Conservation (phyloP, 2,797 vertebrate species). For the Ctenopoma multispine region DNA sequence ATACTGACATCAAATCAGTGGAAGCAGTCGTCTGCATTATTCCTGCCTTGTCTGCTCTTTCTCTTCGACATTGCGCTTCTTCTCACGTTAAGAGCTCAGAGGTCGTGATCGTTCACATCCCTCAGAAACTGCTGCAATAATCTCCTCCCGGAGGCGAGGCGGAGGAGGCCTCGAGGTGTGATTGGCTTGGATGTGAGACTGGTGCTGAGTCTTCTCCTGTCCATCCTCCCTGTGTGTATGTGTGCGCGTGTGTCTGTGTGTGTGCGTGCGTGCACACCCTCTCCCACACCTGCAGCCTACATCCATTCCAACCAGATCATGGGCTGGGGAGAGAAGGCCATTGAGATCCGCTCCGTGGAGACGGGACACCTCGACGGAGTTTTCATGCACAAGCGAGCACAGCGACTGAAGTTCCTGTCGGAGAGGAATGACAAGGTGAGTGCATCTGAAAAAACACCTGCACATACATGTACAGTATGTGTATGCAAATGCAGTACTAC, state of each 20-base stretch:
- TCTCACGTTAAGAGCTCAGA: conserved; percentile 16
- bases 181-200: conserved; percentile 68
- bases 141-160: conserved; percentile 77
- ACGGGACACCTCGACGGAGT: conserved; percentile 99
- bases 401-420: conserved; percentile 98
- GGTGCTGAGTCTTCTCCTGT: conserved; percentile 72
- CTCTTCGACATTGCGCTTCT: neutral
- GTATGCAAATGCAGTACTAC: too few species aligned
- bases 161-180: conserved; percentile 61
- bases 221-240: conserved; percentile 56
- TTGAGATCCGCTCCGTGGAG: conserved; percentile 99
- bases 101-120: conserved; percentile 20
- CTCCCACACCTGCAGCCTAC: conserved; percentile 90
- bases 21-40: neutral
- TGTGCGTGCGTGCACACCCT: conserved; percentile 6
- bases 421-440: conserved; percentile 99
- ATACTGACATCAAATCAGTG: neutral
- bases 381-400: conserved; percentile 99
- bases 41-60: neutral
- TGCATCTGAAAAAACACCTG: too few species aligned
- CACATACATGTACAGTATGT: too few species aligned
- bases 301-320: conserved; percentile 99
- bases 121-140: conserved; percentile 87
- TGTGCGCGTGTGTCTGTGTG: conserved; percentile 8
- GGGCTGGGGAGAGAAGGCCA: conserved; percentile 99